phyloP scores from a whole-genome alignment of 2,888 invertebrate species.

The Erebia epiphron region DNA sequence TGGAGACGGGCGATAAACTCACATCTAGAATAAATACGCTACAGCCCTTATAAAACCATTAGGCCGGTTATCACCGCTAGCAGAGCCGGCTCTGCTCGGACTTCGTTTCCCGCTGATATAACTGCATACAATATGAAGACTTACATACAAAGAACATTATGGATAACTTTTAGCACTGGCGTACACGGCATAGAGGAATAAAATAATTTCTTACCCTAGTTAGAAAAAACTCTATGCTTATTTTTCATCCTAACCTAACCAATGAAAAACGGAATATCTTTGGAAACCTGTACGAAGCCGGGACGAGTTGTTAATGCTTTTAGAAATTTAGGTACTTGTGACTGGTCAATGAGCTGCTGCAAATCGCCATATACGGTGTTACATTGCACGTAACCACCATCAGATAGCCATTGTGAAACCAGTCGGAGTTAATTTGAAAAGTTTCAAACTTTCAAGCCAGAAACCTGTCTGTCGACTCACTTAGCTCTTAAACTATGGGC shows the following conservation, averaged over 20 bases:
- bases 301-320: background rate
- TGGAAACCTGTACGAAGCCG: no score
- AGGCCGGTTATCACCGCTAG: no score
- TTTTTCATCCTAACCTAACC: no score
- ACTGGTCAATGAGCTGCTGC: slow-evolving; percentile 4
- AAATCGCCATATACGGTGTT: slow-evolving; percentile 9
- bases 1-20: slow-evolving; percentile 32
- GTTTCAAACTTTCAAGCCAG: slow-evolving; percentile 3
- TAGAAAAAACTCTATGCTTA: no score
- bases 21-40: slow-evolving; percentile 29
- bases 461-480: slow-evolving; percentile 17
- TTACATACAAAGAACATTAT: no score
- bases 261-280: no score
- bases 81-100: no score
- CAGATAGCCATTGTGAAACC: slow-evolving; percentile 23
- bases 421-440: slow-evolving; percentile 25
- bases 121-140: no score
- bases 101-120: no score
- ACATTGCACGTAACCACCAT: slow-evolving; percentile 1
- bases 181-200: no score
- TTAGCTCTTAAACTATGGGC: slow-evolving; percentile 15
- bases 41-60: background rate
- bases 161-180: no score
- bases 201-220: no score
- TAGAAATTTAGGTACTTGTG: background rate